Conservation (phyloP, 2,888 invertebrate species). For the Villa cingulata region DNA sequence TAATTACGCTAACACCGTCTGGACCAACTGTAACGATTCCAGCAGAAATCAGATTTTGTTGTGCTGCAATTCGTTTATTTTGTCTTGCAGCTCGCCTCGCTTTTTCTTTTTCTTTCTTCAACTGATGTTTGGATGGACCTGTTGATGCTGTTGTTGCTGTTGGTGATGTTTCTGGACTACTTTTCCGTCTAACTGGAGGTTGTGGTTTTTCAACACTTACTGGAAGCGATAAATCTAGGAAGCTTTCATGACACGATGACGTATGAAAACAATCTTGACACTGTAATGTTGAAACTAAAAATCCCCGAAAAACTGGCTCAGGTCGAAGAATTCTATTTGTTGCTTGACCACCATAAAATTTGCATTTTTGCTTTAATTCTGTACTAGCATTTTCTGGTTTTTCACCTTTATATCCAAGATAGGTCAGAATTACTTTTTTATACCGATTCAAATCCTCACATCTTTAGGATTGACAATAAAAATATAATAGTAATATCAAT, state of each 20-base stretch:
- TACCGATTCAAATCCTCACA: slow-evolving; percentile 66
- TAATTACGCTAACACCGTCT: slow-evolving; percentile 8
- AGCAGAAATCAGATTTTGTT: too few relatives aligned
- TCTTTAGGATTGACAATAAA: slow-evolving; percentile 24
- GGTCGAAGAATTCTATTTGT: slow-evolving; percentile 62
- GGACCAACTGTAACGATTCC: slow-evolving; percentile 13
- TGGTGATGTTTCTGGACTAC: slow-evolving; percentile 26
- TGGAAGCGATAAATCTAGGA: slow-evolving; percentile 88
- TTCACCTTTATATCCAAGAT: slow-evolving; percentile 59
- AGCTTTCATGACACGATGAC: slow-evolving; percentile 80
- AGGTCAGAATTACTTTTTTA: slow-evolving; percentile 64
- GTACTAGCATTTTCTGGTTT: slow-evolving; percentile 66
- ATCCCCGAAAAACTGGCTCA: slow-evolving; percentile 89
- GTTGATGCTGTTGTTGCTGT: not conserved
- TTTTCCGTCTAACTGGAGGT: slow-evolving; percentile 47
- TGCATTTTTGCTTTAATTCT: slow-evolving; percentile 59
- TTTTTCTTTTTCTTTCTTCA: slow-evolving; percentile 44
- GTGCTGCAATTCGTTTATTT: slow-evolving; percentile 17
- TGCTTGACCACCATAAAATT: slow-evolving; percentile 72
- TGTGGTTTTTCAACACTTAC: slow-evolving; percentile 62
- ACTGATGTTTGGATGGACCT: slow-evolving; percentile 40
- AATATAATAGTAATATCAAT: not conserved
- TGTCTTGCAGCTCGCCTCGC: slow-evolving; percentile 29
- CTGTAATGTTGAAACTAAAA: slow-evolving; percentile 74
- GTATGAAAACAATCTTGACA: slow-evolving; percentile 82